Evolutionary conservation across 2,113 vertebrate species (phyloP), one percentile per base, ranked within the genome.

Genomic region (Dendrocopos noguchii): DNA sequence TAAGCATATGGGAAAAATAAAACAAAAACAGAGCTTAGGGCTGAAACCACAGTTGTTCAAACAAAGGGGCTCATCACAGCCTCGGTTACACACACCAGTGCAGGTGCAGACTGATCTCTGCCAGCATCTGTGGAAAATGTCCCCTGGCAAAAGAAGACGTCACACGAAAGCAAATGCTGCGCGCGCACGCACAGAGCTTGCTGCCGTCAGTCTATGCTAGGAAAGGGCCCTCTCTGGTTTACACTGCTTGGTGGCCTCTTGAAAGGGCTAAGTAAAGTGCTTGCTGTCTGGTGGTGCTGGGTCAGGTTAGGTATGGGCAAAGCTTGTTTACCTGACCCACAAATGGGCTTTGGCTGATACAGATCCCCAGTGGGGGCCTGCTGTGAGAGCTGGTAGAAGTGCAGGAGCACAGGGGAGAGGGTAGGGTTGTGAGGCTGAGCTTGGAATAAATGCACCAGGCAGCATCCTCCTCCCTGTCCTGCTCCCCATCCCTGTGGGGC

Each of bases 11-110:
- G 19, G 42, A 1, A 15, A 25, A 6, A 18, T 34, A 24, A 24
- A 17, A 2, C 34, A 42, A n/a, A 78, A 52, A 24, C 34, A 44
- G n/a, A 56, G 36, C 77, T 83, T 64, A 83, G 56, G 42, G 36
- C 42, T 73, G 57, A 80, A 93, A 64, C 61, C 85, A 88, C 90
- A 93, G 85, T 95, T 95, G 84, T 92, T 93, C 73, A 91, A 91
- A 83, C 93, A 95, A 88, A 71, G 53, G 19, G 50, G 53, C 8
- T 88, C 56, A 85, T 84, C 14, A 1, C 71, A 86, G 89, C 77
- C 80, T 80, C 2, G 0, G 66, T 72, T 84, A 64, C 65, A 91
- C 72, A 86, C 85, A 87, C 74, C 72, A 12, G 21, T 68, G 83
- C 94, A 95, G 86, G 88, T 96, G 86, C 77, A 81, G 80, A 52